Evolutionary conservation across 2,888 invertebrate genomes (phyloP), one percentile per base, ranked within the genome.

Genomic region (Drosophila falleni): DNA sequence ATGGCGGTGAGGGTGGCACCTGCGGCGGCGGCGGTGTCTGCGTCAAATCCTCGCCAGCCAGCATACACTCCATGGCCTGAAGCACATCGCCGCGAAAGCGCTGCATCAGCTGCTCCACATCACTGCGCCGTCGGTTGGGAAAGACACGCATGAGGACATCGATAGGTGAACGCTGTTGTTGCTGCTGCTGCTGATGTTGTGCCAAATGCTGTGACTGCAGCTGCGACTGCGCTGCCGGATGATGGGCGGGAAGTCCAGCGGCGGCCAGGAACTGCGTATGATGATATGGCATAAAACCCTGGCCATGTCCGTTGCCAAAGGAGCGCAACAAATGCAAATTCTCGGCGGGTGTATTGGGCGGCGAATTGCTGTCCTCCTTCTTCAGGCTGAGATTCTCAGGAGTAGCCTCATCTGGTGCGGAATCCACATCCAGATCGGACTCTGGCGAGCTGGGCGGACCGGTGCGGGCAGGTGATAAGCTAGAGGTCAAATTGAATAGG

Each of bases 61-160:
- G 94, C 94, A 98, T 95, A 90, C 97, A 95, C 90, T 98, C 98
- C 95, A 98, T 98, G 0, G 98, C 98, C 81, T 97, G 96, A 0
- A 98, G 95, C 0, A 98, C 96, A 91, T 98, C 98, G 0, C 97
- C 97, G 92, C 96, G 95, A 92, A 96, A 97, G 70, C 96, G 94
- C 78, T 97, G 96, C 19, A 98, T 93, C 47, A 97, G 95, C 4
- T 96, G 95, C 91, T 98, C 98, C 1, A 98, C 96, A 89, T 98
- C 97, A 53, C 95, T 95, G 51, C 97, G 94, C 81, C 97, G 95
- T 83, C 97, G 95, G 81, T 96, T 95, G 0, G 98, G 98, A 91
- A 98, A 98, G 0, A 98, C 97, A 81, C 98, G 95, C 81, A 97
- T 94, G 10, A 98, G 94, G 0, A 98, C 97, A 91, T 98, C 98